phyloP scores from a whole-genome alignment of 2,797 vertebrate species.

The Falco biarmicus region DNA sequence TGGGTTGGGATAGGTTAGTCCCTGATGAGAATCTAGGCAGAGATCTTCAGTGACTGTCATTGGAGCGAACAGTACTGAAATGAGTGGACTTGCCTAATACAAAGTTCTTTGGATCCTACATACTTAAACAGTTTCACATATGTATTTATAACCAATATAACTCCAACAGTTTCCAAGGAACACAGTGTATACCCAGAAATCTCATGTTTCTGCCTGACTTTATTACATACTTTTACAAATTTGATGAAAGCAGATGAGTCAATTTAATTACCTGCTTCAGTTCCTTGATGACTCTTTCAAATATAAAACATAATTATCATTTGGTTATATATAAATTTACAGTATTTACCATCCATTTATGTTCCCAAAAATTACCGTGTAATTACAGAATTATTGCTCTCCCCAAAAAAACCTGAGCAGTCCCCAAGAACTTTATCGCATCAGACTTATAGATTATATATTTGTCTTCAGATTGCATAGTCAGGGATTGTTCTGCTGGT shows the following conservation, averaged over 20 bases:
- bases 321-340: constrained; percentile 13
- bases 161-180: not conserved
- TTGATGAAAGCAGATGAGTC: constrained; percentile 27
- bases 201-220: constrained; percentile 21
- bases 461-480: not conserved
- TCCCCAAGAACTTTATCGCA: not conserved
- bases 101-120: not conserved
- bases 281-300: constrained; percentile 19
- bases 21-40: rapidly evolving
- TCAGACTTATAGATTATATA: not conserved
- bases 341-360: constrained; percentile 5
- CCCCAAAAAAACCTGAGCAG: not conserved
- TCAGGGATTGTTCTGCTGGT: not conserved
- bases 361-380: not conserved
- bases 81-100: not conserved
- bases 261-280: constrained; percentile 33
- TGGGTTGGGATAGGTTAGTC: not conserved
- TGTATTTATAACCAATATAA: not conserved
- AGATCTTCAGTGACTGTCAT: not conserved
- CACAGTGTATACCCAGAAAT: not conserved
- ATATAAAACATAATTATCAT: constrained; percentile 20
- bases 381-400: not conserved
- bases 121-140: not conserved
- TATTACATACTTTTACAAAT: constrained; percentile 16
- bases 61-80: not conserved